Evolutionary conservation across 2,797 vertebrate genomes (phyloP).

Genomic region (Meriones psammophilus): DNA sequence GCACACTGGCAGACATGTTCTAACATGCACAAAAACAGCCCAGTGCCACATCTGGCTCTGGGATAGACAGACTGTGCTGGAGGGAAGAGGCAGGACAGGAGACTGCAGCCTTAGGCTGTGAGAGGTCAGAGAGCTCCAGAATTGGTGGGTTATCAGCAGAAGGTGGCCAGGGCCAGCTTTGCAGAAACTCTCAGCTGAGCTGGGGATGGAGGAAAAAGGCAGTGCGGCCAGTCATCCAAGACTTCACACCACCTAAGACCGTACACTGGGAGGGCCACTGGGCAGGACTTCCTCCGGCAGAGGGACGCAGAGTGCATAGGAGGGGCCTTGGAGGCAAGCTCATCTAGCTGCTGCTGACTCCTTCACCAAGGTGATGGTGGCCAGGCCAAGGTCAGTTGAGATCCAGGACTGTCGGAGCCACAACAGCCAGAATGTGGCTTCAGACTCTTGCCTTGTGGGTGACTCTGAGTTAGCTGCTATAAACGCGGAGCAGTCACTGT

Average conservation of each 20-base stretch:
- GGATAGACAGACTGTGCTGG: background rate
- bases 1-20: background rate
- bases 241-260: no score
- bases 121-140: background rate
- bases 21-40: background rate
- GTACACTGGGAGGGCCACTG: background rate
- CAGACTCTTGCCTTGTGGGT: background rate
- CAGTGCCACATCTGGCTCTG: background rate
- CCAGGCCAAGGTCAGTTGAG: background rate
- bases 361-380: background rate
- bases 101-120: background rate
- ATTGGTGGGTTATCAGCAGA: background rate
- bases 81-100: background rate
- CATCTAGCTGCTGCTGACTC: background rate
- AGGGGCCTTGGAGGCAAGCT: background rate
- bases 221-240: no score
- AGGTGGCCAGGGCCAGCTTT: background rate
- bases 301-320: background rate
- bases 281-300: background rate
- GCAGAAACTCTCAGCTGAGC: background rate
- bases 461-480: constrained; percentile 14
- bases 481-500: constrained; percentile 29
- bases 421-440: background rate
- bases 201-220: background rate
- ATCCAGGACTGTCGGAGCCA: background rate